Percentiles rank a stretch among this genome's conserved stretches.
Evolutionary conservation across 2,113 vertebrate genomes (phyloP).

Genomic region (Uria aalge): DNA sequence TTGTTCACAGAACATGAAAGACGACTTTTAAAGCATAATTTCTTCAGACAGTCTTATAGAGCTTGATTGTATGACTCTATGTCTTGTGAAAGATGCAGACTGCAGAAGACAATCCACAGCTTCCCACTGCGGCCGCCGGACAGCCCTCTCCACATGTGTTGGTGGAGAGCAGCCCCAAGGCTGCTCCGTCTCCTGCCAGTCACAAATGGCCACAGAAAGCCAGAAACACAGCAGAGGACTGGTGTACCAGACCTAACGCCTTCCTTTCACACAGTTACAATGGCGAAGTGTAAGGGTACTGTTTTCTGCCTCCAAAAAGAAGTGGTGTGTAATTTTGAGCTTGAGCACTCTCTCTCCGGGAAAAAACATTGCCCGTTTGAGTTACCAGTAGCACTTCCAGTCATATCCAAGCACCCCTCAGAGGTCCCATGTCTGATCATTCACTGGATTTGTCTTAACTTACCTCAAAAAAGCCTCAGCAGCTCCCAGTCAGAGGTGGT

Average conservation of each 20-base stretch:
- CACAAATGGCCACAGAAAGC: background rate
- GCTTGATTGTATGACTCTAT: background rate
- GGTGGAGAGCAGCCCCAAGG: background rate
- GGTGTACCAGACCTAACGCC: background rate
- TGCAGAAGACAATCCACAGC: background rate
- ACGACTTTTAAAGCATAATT: background rate
- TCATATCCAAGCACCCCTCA: background rate
- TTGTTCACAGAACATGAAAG: background rate
- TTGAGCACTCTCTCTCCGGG: background rate
- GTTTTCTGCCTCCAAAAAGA: background rate
- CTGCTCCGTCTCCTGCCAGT: background rate
- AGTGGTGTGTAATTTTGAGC: background rate
- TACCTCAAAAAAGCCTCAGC: background rate
- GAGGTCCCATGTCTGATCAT: background rate
- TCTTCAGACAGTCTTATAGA: background rate
- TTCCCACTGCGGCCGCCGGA: accelerated
- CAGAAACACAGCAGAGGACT: background rate
- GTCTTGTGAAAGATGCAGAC: background rate
- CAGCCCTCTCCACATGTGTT: background rate
- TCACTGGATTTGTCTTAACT: background rate
- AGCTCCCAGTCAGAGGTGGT: background rate
- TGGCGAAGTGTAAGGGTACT: background rate
- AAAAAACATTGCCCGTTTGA: background rate
- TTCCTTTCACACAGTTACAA: background rate
- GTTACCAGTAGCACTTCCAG: background rate